These are phyloP conservation scores for Callocephalon fimbriatum DNA, from an alignment of 2,113 vertebrate genomes.

Conservation along the genomic window DNA sequence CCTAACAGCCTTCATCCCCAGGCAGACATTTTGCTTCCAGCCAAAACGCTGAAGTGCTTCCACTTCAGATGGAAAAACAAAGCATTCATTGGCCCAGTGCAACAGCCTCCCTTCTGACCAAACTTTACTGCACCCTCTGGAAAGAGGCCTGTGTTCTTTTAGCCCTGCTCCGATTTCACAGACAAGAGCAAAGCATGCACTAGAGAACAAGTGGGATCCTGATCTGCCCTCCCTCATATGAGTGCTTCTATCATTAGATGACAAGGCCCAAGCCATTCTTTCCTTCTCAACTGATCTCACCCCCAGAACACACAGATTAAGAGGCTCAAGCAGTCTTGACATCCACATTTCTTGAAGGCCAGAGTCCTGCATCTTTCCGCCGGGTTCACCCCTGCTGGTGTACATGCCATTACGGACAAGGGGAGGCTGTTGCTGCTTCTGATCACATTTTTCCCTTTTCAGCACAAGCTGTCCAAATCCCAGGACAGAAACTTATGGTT, in stretches of 20 bases:
- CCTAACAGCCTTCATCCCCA: accelerated
- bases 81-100: not conserved
- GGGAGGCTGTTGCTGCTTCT: not conserved
- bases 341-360: not conserved
- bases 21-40: not conserved
- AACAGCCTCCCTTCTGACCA: not conserved
- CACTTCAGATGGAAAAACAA: not conserved
- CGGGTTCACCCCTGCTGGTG: not conserved
- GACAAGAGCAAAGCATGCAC: not conserved
- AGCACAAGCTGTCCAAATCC: not conserved
- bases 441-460: not conserved
- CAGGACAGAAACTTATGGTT: not conserved
- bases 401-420: not conserved
- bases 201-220: not conserved
- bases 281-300: not conserved
- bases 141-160: not conserved
- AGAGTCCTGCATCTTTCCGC: not conserved
- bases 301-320: not conserved
- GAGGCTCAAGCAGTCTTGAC: not conserved
- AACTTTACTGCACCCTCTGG: not conserved
- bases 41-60: not conserved
- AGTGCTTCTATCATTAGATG: not conserved
- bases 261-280: not conserved
- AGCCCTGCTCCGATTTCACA: not conserved
- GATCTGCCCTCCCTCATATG: not conserved